Evolutionary conservation across 2,797 vertebrate genomes (phyloP).

Genomic region (Myioborus miniatus): DNA sequence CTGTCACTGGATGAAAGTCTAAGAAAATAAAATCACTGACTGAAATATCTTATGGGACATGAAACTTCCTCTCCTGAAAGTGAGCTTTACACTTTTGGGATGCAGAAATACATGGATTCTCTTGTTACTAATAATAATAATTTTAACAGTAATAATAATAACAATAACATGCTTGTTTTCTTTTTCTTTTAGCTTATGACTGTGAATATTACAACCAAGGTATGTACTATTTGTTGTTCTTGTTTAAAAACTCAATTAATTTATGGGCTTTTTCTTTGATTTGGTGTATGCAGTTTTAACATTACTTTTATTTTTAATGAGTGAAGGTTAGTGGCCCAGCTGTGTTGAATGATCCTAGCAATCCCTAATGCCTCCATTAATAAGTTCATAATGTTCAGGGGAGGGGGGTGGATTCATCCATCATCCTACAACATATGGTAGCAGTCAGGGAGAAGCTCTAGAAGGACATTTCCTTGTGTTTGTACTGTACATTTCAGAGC

Average conservation of each 20-base stretch:
- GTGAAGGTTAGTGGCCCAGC: background rate
- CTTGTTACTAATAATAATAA: background rate
- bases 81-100: background rate
- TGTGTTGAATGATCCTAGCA: background rate
- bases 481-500: background rate
- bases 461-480: background rate
- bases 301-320: background rate
- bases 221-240: conserved; percentile 71
- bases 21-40: background rate
- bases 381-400: background rate
- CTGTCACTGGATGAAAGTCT: background rate
- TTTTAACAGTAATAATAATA: background rate
- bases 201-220: conserved; percentile 99
- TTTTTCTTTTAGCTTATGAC: conserved; percentile 87
- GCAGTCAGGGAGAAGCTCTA: background rate
- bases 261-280: background rate
- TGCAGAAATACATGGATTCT: background rate
- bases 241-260: background rate
- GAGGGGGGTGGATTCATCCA: background rate
- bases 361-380: background rate
- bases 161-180: background rate
- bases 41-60: background rate
- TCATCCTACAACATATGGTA: background rate
- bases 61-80: background rate
- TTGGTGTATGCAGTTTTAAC: background rate